Evolutionary conservation across 2,797 vertebrate genomes (phyloP), one percentile per base, ranked within the genome.

Genomic region (Eulemur albifrons): DNA sequence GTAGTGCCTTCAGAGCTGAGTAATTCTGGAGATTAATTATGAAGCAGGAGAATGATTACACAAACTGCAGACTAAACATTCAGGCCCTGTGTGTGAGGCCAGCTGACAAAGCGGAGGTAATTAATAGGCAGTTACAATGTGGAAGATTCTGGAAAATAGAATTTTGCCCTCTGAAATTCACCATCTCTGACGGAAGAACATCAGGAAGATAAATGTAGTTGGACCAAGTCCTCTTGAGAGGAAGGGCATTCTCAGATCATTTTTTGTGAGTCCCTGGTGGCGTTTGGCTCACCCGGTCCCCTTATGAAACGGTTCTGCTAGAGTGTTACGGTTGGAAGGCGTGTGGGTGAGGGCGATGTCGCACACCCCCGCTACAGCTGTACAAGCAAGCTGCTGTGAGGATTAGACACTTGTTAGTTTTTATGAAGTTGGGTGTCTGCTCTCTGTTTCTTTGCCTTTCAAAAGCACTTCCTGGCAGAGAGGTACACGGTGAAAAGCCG

Each of bases 21-120:
- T 85, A 97, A 97, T 97, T 98, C 96, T 92, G 79, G 84, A 61
- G 72, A 79, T 90, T 97, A 96, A 96, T 98, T 98, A 97, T 57
- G 94, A 52, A 95, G 91, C 94, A 95, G 96, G 97, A 93, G 91
- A 98, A 98, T 98, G 98, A 98, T 98, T 98, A 98, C 38, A 97
- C 97, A 97, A 98, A 97, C 96, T 97, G 97, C 98, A 99, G 98
- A 99, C 98, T 98, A 98, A 98, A 99, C 98, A 99, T 97, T 97
- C 97, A 97, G 96, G 97, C 97, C 97, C 77, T 97, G 96, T 98
- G 97, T 98, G 97, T 96, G 96, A 95, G 97, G 97, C 96, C 96
- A 98, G 97, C 97, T 98, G 98, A 98, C 93, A 98, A 98, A 98
- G 98, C 89, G 79, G 98, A 98, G 90, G 97, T 98, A 98, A 98